A percentile compares a stretch with the other conserved stretches of the same genome.
Evolutionary conservation across 2,797 vertebrate genomes (phyloP).

Genomic region (Galagoides demidoff): DNA sequence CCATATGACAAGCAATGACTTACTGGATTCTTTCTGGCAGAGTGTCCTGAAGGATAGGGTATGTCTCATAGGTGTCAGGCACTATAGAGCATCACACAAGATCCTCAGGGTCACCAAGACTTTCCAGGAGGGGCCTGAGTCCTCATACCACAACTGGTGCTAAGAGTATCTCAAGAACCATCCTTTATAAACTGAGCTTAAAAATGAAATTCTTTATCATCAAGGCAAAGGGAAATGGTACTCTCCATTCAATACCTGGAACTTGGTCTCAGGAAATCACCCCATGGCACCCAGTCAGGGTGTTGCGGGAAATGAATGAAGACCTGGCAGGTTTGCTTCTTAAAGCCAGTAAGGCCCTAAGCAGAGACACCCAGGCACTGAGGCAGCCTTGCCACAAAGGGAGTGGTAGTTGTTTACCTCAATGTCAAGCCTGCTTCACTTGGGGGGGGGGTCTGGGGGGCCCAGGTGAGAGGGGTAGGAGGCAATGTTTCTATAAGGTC

Average conservation of each 20-base stretch:
- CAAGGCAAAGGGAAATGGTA: not conserved
- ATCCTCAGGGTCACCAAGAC: not conserved
- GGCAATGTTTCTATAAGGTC: not conserved
- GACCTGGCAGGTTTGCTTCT: not conserved
- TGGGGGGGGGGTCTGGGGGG: not conserved
- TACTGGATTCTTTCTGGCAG: not conserved
- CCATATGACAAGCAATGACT: not conserved
- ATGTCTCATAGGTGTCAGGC: not conserved
- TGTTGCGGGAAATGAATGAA: not conserved
- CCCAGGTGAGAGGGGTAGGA: not conserved
- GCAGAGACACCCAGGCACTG: not conserved
- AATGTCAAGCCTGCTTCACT: not conserved
- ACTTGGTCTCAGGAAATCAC: not conserved
- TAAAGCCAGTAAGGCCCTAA: not conserved
- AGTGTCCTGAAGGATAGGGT: not conserved
- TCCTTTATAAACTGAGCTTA: not conserved
- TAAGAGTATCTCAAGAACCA: not conserved
- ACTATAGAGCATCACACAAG: not conserved
- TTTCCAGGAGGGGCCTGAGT: not conserved
- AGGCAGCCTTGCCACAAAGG: no score
- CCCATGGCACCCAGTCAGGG: no score
- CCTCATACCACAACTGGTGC: not conserved
- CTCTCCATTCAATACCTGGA: not conserved
- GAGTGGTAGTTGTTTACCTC: not conserved
- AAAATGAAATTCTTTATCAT: not conserved